phyloP scores from a whole-genome alignment of 1,140 invertebrate genomes.

The Triops longicaudatus region DNA sequence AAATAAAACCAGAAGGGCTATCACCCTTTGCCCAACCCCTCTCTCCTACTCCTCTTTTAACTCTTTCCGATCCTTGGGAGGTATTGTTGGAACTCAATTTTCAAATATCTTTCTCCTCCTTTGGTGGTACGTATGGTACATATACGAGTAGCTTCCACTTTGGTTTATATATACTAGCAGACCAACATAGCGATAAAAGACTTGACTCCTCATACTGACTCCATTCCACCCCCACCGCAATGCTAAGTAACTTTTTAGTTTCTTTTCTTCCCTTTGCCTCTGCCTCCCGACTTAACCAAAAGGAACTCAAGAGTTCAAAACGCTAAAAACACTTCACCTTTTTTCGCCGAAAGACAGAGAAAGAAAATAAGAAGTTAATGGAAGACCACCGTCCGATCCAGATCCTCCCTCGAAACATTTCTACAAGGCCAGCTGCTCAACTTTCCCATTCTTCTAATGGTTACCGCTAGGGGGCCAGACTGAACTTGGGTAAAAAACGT shows the following conservation, averaged over 20 bases:
- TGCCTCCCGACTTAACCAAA: neutral
- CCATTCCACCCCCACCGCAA: neutral
- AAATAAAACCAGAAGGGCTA: neutral
- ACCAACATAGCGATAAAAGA: constrained; percentile 1
- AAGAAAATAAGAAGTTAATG: neutral
- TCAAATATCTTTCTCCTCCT: neutral
- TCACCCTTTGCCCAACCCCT: neutral
- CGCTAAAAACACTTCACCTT: neutral
- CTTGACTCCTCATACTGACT: neutral
- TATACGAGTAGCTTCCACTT: neutral
- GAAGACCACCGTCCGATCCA: neutral
- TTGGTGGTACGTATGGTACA: no score
- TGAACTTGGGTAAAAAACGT: no score
- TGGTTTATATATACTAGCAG: neutral
- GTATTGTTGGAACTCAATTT: constrained; percentile 12
- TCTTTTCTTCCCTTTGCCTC: neutral
- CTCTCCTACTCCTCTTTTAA: no score
- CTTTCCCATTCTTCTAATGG: neutral
- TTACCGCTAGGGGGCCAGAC: neutral
- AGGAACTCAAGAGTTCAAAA: neutral
- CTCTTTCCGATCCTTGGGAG: constrained; percentile 3
- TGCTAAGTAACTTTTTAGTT: neutral
- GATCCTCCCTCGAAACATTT: neutral
- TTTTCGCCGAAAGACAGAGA: neutral
- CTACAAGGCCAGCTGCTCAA: neutral